Evolutionary conservation across 2,888 invertebrate species (phyloP), one percentile per base, ranked within the genome.

Genomic region (Caenorhabditis zanzibari): DNA sequence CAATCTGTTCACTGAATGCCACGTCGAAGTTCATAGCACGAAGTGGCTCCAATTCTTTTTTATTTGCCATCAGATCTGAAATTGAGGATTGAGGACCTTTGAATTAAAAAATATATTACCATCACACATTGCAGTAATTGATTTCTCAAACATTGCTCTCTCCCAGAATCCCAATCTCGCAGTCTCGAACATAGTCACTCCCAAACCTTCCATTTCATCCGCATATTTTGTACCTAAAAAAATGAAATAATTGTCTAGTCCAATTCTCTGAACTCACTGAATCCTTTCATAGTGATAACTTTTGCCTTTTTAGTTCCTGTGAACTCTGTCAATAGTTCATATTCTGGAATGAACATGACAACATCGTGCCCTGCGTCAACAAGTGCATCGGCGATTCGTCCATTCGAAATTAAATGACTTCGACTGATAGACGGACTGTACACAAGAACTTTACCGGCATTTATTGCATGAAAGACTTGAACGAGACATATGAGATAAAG

Each of bases 1-100:
- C 91, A 59, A 89, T 84, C 73, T 89, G 89, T 72, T 91, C 90
- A 35, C 85, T 84, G 73, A 91, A 88, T 10, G 89, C 90, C 14
- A 89, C 85, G 61, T 91, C 91, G 77, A 91, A 91, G 5, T 87
- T 82, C 49, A 87, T 80, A 12, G 64, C 64, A 47, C 79, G 73
- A 19, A 91, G 86, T 2, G 41, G 72, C 24, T 91, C 88, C 24
- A 91, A 35, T 68, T 90, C 87, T 19, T 86, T 76, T 63, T 86
- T 81, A 19, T 82, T 66, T 22, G 82, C 56, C 86, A 90, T 84
- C 1, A 90, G 44, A 24, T 66, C 90, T 90, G 47, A 74, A 90
- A 66, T 32, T 32, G n/a, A n/a, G n/a, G n/a, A n/a, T n/a, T n/a
- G n/a, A n/a, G n/a, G n/a, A n/a, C n/a, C n/a, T n/a, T n/a, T n/a